Evolutionary conservation across 2,113 vertebrate genomes (phyloP).

Genomic region (Tauraco erythrolophus): DNA sequence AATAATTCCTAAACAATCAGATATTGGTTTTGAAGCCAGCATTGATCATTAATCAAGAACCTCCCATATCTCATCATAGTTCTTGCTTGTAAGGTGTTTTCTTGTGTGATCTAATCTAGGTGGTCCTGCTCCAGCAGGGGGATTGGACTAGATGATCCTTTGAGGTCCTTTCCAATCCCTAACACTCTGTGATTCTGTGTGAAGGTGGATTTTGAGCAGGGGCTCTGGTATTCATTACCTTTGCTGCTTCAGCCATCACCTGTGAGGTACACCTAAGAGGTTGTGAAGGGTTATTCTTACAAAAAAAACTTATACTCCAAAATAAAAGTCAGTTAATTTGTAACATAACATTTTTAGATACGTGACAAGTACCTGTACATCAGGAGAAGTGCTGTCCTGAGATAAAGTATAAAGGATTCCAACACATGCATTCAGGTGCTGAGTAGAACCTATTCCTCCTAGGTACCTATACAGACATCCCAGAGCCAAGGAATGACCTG

Average conservation of each 20-base stretch:
- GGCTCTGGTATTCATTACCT: neutral
- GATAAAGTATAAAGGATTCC: conserved; percentile 91
- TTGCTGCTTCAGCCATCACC: neutral
- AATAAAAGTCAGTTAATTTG: neutral
- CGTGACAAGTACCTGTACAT: conserved; percentile 86
- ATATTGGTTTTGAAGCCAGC: neutral
- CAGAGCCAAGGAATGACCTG: conserved; percentile 88
- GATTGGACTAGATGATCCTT: no score
- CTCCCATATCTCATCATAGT: neutral
- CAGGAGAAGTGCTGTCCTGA: conserved; percentile 94
- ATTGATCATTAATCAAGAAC: neutral
- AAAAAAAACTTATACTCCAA: neutral
- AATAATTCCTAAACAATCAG: neutral
- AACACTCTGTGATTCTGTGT: no score
- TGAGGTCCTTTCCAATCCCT: no score
- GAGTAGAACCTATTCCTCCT: conserved; percentile 87
- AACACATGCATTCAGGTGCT: conserved; percentile 88
- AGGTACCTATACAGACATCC: conserved; percentile 88
- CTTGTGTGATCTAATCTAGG: no score
- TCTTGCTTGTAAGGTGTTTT: neutral
- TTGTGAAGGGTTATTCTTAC: neutral
- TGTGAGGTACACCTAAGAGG: neutral
- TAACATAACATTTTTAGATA: neutral
- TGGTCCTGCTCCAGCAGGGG: no score
- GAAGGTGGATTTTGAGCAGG: neutral